Conservation (phyloP, 2,888 invertebrate species). For the Agrenia bidenticulata region DNA sequence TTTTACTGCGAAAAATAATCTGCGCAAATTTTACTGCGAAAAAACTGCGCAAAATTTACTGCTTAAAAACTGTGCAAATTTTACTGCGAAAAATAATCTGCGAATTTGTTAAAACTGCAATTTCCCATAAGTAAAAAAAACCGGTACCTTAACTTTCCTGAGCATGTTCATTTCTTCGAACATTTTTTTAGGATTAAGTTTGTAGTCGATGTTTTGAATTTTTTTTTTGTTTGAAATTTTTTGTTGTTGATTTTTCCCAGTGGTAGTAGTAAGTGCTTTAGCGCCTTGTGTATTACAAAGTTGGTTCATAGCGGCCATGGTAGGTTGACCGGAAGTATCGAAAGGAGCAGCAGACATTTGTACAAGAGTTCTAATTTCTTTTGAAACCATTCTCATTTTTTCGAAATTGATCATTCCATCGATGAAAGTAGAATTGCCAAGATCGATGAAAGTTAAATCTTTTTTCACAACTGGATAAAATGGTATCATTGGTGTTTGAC, state of each 20-base stretch:
- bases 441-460: constrained; percentile 95
- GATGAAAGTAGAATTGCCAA: constrained; percentile 90
- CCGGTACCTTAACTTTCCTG: constrained; percentile 46
- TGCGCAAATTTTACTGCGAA: no score
- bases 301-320: constrained; percentile 85
- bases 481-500: constrained; percentile 76
- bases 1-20: no score
- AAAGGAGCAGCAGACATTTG: constrained; percentile 96
- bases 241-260: constrained; percentile 74
- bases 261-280: constrained; percentile 65
- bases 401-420: constrained; percentile 94
- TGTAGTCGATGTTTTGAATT: constrained; percentile 1
- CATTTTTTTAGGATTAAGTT: constrained; percentile 89
- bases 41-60: no score
- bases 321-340: constrained; percentile 62
- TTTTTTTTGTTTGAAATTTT: constrained; percentile 24
- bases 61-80: no score
- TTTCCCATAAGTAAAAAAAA: neutral
- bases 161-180: constrained; percentile 74
- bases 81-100: no score
- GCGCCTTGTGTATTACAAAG: constrained; percentile 67
- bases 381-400: constrained; percentile 96
- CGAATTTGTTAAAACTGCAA: neutral
- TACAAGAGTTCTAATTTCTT: constrained; percentile 84
- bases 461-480: constrained; percentile 72